phyloP scores from a whole-genome alignment of 2,888 invertebrate genomes.

The Poecilus cupreus region DNA sequence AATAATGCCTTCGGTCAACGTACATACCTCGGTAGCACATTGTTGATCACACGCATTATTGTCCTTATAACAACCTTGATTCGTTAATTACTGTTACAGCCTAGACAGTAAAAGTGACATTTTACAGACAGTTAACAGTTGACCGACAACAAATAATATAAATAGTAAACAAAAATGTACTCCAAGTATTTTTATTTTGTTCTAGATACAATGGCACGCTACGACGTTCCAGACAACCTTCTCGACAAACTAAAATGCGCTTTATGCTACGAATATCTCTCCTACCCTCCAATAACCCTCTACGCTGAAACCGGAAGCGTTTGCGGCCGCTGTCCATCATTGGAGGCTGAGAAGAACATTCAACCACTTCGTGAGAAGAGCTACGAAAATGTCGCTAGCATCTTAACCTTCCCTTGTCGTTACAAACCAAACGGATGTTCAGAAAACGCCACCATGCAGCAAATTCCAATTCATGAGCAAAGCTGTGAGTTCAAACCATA shows the following conservation, averaged over 20 bases:
- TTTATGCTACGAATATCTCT: constrained; percentile 66
- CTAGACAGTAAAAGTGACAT: no score
- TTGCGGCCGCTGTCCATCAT: constrained; percentile 67
- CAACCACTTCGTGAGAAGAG: constrained; percentile 63
- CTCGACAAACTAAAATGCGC: constrained; percentile 65
- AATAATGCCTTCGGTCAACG: no score
- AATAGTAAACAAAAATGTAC: no score
- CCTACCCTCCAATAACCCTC: constrained; percentile 60
- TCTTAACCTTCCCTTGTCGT: constrained; percentile 67
- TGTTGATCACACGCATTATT: no score
- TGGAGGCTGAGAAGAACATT: constrained; percentile 61
- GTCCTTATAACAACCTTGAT: no score
- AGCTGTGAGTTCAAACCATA: constrained; percentile 65
- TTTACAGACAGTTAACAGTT: no score
- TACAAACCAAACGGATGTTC: constrained; percentile 66
- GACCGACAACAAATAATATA: no score
- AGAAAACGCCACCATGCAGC: constrained; percentile 62
- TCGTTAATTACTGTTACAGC: no score
- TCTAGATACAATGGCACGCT: constrained; percentile 24
- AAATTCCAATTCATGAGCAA: constrained; percentile 65
- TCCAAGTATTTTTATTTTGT: not conserved
- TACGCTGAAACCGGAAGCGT: constrained; percentile 61
- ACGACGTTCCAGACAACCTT: constrained; percentile 57
- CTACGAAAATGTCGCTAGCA: constrained; percentile 65
- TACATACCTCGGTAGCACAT: no score